These are phyloP conservation scores for Mimas tiliae DNA, from an alignment of 2,888 invertebrate species.

Conservation along the genomic window DNA sequence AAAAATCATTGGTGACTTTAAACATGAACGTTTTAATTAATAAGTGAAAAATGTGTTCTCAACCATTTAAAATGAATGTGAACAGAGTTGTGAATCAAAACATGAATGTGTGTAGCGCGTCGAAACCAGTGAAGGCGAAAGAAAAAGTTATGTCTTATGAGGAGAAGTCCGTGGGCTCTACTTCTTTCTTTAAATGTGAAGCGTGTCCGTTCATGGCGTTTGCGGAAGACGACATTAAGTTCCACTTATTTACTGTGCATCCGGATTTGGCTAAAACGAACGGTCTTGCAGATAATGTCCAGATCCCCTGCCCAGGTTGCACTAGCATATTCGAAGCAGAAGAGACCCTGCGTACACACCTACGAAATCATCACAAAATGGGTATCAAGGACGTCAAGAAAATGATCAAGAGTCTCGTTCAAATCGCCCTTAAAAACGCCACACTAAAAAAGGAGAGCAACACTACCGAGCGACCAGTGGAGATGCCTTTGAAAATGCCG, in stretches of 20 bases:
- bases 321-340: conserved; percentile 86
- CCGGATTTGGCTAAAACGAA: conserved; percentile 79
- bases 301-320: conserved; percentile 88
- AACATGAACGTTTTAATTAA: no score
- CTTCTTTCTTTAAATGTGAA: conserved; percentile 82
- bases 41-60: conserved; percentile 49
- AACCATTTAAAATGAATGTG: conserved; percentile 58
- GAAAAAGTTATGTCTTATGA: conserved; percentile 79
- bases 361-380: conserved; percentile 89
- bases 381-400: conserved; percentile 84
- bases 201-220: conserved; percentile 83
- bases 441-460: conserved; percentile 72
- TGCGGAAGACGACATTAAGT: conserved; percentile 80
- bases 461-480: conserved; percentile 40
- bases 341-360: conserved; percentile 86
- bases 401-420: conserved; percentile 83
- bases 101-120: conserved; percentile 39
- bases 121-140: conserved; percentile 54
- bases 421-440: conserved; percentile 74
- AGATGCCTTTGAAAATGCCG: conserved; percentile 62
- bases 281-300: conserved; percentile 79
- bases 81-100: conserved; percentile 49
- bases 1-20: not conserved
- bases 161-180: conserved; percentile 78
- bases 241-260: conserved; percentile 79